A percentile compares a stretch with the other conserved stretches of the same genome.
phyloP scores from a whole-genome alignment of 1,140 invertebrate species.

The Harpegnathos saltator region DNA sequence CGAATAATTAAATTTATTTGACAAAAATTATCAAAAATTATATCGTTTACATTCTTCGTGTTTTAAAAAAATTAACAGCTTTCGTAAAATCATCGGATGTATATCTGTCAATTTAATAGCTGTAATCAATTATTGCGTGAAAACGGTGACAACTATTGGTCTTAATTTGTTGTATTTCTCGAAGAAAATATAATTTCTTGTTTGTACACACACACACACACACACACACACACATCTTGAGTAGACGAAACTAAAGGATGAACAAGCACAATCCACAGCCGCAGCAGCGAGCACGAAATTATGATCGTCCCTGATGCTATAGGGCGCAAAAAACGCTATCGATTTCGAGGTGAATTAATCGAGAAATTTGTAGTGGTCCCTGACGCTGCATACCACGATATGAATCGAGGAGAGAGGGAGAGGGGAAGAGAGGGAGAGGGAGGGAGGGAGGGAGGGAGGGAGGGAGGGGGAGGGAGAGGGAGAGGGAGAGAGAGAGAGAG shows the following conservation, averaged over 20 bases:
- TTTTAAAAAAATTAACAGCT: not conserved
- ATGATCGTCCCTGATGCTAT: conserved; percentile 52
- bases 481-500: conserved; percentile 27
- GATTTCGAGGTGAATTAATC: conserved; percentile 61
- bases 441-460: conserved; percentile 27
- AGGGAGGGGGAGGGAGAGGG: no score
- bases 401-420: conserved; percentile 25
- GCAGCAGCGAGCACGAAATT: conserved; percentile 27
- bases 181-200: not conserved
- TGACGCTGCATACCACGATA: conserved; percentile 46
- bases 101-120: not conserved
- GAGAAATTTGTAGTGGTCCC: conserved; percentile 53
- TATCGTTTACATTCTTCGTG: not conserved
- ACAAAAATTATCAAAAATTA: not conserved
- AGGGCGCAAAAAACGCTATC: conserved; percentile 49
- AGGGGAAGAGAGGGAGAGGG: conserved; percentile 30
- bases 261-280: not conserved
- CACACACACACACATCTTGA: not conserved
- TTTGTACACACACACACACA: no score
- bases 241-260: not conserved
- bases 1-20: not conserved
- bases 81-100: not conserved
- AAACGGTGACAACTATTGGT: not conserved
- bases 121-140: not conserved
- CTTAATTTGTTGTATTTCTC: not conserved